Conservation (phyloP, 2,797 vertebrate species). For the Lutjanus argentimaculatus region DNA sequence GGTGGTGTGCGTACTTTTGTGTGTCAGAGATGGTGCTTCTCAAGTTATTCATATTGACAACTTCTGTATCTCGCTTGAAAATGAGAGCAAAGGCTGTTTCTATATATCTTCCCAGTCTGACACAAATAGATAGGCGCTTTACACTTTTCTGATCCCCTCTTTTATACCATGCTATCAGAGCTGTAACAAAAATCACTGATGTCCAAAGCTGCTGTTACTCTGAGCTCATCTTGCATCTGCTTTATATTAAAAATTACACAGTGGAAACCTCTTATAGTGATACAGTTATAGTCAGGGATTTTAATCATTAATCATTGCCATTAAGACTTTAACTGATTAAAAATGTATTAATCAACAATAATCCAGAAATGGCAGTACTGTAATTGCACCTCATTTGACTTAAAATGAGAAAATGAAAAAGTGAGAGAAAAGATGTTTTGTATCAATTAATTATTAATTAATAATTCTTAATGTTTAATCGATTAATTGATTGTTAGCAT, state of each 20-base stretch:
- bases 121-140: background rate
- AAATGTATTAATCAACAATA: too few relatives aligned
- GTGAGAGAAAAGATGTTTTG: too few relatives aligned
- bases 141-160: background rate
- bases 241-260: background rate
- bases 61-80: background rate
- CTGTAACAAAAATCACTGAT: background rate
- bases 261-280: too few relatives aligned
- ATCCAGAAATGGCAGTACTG: too few relatives aligned
- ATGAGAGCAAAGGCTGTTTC: background rate
- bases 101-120: background rate
- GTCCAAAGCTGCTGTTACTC: background rate
- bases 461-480: too few relatives aligned
- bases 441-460: too few relatives aligned
- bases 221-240: background rate
- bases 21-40: background rate
- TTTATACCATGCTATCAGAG: background rate
- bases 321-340: too few relatives aligned
- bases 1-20: background rate
- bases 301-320: too few relatives aligned
- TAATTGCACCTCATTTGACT: too few relatives aligned
- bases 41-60: background rate
- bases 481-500: too few relatives aligned
- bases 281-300: too few relatives aligned
- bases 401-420: too few relatives aligned